A percentile compares a stretch with the other conserved stretches of the same genome.
Evolutionary conservation across 2,888 invertebrate species (phyloP).

Genomic region (Lepidocyrtinus sp.): DNA sequence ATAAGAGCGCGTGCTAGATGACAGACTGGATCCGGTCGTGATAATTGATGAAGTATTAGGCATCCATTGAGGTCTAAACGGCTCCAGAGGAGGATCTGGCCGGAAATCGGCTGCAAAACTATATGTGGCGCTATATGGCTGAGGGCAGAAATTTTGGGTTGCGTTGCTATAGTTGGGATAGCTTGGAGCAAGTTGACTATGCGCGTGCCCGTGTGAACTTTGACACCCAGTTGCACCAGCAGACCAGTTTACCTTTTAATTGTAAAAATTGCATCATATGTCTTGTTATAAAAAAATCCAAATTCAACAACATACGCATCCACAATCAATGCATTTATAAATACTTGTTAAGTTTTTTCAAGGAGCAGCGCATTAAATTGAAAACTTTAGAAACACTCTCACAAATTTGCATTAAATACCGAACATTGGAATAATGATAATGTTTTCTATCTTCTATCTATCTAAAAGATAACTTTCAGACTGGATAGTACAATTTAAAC

Average conservation of each 20-base stretch:
- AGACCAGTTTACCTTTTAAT: conserved; percentile 82
- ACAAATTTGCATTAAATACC: too few species aligned
- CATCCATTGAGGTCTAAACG: conserved; percentile 67
- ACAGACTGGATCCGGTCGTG: conserved; percentile 46
- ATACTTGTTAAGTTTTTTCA: too few species aligned
- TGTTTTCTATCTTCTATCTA: too few species aligned
- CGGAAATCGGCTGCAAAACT: conserved; percentile 89
- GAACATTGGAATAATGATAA: too few species aligned
- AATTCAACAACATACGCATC: background rate
- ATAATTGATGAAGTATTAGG: conserved; percentile 68
- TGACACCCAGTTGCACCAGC: conserved; percentile 36
- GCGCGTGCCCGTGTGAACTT: conserved; percentile 71
- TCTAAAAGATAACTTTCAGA: too few species aligned
- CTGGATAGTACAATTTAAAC: too few species aligned
- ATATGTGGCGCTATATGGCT: conserved; percentile 82
- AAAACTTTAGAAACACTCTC: too few species aligned
- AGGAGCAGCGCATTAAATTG: too few species aligned
- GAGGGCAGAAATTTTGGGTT: conserved; percentile 70
- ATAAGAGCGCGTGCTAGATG: conserved; percentile 54
- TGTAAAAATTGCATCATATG: too few species aligned
- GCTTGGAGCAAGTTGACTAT: conserved; percentile 76
- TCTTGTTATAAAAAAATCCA: too few species aligned
- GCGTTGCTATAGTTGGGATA: conserved; percentile 63
- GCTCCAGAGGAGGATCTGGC: conserved; percentile 74
- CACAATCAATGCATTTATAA: background rate